Conservation (phyloP, 2,888 invertebrate species). For the Adineta ricciae region DNA sequence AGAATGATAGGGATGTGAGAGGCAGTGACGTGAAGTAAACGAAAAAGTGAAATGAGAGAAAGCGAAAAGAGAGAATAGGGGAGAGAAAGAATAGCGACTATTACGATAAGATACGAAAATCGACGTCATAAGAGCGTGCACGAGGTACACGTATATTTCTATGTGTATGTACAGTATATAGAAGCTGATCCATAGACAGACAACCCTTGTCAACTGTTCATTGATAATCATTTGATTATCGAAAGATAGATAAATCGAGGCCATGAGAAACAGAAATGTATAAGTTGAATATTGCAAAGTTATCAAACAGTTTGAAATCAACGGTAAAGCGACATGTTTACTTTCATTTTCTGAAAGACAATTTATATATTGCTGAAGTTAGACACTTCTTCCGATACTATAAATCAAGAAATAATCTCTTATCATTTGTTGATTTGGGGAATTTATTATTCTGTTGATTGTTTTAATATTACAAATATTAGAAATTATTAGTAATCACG, state of each 20-base stretch:
- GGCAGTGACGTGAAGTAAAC: background rate
- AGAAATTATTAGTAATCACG: background rate
- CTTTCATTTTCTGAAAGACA: too few species aligned
- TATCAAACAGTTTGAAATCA: background rate
- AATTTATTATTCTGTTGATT: background rate
- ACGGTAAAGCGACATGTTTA: too few species aligned
- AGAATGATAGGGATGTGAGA: background rate
- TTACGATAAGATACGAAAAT: constrained; percentile 10
- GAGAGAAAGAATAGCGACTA: background rate
- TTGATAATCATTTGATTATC: background rate
- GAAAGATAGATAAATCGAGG: background rate
- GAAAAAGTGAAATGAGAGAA: background rate
- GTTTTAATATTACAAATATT: background rate
- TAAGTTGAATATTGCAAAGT: background rate
- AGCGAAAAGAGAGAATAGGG: background rate
- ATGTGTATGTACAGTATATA: background rate
- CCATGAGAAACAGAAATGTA: background rate
- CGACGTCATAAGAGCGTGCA: background rate
- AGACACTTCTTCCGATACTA: background rate
- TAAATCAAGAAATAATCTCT: background rate
- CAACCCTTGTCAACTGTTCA: background rate
- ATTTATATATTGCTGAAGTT: background rate
- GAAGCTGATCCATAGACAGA: background rate
- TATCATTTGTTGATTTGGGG: background rate
- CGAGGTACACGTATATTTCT: background rate